Evolutionary conservation across 2,888 invertebrate genomes (phyloP).

Genomic region (Pilophorus perplexus): DNA sequence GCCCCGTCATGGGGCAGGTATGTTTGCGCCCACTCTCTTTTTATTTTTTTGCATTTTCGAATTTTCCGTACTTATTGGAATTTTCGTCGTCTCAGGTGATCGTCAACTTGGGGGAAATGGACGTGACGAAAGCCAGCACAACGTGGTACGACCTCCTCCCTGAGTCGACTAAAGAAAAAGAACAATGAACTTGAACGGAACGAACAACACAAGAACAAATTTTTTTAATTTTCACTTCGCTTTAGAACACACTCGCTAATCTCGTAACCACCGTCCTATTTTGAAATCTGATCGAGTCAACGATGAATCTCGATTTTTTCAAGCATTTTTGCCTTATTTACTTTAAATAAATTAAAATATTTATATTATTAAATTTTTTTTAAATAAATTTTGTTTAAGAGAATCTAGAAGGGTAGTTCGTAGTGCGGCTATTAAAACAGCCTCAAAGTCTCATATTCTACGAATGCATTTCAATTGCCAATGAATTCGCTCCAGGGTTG

Average conservation of each 20-base stretch:
- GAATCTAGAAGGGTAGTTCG: no score
- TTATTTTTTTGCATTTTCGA: no score
- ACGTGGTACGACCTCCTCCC: slow-evolving; percentile 72
- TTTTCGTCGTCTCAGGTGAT: slow-evolving; percentile 56
- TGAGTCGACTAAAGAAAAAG: slow-evolving; percentile 52
- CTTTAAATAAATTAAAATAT: no score
- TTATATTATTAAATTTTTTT: no score
- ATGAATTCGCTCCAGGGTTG: no score
- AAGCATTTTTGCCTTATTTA: not conserved
- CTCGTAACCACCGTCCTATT: not conserved
- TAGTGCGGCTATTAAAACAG: no score
- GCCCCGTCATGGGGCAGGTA: slow-evolving; percentile 80
- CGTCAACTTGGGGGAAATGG: slow-evolving; percentile 64
- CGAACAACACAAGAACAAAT: not conserved
- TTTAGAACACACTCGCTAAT: no score
- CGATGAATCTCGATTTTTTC: not conserved
- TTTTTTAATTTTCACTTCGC: not conserved
- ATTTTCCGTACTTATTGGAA: slow-evolving; percentile 39
- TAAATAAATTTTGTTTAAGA: no score
- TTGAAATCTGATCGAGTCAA: not conserved
- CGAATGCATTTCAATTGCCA: no score
- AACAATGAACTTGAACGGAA: not conserved
- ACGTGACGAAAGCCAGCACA: slow-evolving; percentile 66
- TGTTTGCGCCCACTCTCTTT: no score
- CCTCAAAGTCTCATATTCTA: no score